Conservation (phyloP, 2,113 vertebrate genomes). For the Chrysochloris asiatica region DNA sequence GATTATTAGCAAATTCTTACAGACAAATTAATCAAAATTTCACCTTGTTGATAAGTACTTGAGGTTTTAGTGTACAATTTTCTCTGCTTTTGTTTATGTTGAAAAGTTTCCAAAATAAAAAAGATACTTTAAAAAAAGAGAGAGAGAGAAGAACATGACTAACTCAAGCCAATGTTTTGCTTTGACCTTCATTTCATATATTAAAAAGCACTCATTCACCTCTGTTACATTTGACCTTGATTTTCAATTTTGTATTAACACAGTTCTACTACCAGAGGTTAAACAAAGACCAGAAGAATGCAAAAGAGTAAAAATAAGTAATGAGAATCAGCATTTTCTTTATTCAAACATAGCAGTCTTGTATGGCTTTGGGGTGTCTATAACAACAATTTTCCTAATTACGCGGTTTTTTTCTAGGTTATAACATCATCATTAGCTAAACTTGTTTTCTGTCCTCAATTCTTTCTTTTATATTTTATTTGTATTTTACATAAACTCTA, state of each 20-base stretch:
- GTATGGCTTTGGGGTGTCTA: not conserved
- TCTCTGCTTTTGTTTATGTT: not conserved
- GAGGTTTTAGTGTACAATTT: not conserved
- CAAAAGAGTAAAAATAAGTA: not conserved
- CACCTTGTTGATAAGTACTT: not conserved
- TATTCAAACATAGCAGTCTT: not conserved
- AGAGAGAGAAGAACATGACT: not conserved
- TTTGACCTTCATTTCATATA: not conserved
- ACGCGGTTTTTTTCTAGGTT: not conserved
- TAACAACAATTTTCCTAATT: not conserved
- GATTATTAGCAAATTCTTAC: not conserved
- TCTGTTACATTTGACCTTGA: not conserved
- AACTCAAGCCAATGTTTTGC: not conserved
- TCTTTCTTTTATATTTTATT: not conserved
- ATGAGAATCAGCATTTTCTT: not conserved
- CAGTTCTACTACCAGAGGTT: not conserved
- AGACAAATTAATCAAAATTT: not conserved
- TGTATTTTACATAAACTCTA: not conserved
- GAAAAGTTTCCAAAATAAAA: not conserved
- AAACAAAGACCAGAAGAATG: not conserved
- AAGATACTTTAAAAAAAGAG: not conserved
- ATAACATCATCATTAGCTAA: not conserved
- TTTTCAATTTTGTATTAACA: not conserved
- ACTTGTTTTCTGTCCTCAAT: not conserved
- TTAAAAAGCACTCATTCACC: not conserved